Conservation (phyloP, 2,888 invertebrate species). For the Drosophila buzzatii region DNA sequence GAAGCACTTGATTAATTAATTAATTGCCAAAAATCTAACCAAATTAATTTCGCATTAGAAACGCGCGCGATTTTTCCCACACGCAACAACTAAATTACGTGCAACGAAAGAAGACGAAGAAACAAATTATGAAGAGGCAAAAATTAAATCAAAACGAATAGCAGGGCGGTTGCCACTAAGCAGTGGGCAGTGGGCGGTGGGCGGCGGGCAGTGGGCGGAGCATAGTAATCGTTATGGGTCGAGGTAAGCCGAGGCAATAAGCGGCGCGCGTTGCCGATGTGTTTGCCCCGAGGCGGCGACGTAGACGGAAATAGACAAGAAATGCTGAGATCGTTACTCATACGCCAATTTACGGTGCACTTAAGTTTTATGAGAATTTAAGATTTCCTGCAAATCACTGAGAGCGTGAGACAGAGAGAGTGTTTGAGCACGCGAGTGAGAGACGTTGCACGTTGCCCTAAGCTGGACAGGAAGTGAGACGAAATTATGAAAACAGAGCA, state of each 20-base stretch:
- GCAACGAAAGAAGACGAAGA: slow-evolving; percentile 14
- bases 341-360: slow-evolving; percentile 78
- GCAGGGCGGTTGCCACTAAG: neutral
- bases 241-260: slow-evolving; percentile 43
- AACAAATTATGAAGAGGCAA: slow-evolving; percentile 62
- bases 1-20: slow-evolving; percentile 73
- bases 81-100: slow-evolving; percentile 47
- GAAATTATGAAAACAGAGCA: slow-evolving; percentile 23
- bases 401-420: slow-evolving; percentile 13
- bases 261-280: slow-evolving; percentile 17
- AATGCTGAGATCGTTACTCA: slow-evolving; percentile 74
- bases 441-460: slow-evolving; percentile 28
- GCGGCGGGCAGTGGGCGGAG: neutral
- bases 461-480: slow-evolving; percentile 58
- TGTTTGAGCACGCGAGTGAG: slow-evolving; percentile 23
- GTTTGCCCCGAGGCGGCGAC: slow-evolving; percentile 36
- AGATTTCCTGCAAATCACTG: slow-evolving; percentile 75
- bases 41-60: slow-evolving; percentile 78
- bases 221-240: slow-evolving; percentile 25
- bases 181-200: neutral
- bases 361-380: slow-evolving; percentile 81
- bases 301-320: slow-evolving; percentile 70
- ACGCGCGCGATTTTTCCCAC: slow-evolving; percentile 39
- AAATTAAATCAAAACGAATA: slow-evolving; percentile 54
- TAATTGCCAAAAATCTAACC: slow-evolving; percentile 74